Conservation (phyloP, 2,888 invertebrate species). For the Ichneumon xanthorius region DNA sequence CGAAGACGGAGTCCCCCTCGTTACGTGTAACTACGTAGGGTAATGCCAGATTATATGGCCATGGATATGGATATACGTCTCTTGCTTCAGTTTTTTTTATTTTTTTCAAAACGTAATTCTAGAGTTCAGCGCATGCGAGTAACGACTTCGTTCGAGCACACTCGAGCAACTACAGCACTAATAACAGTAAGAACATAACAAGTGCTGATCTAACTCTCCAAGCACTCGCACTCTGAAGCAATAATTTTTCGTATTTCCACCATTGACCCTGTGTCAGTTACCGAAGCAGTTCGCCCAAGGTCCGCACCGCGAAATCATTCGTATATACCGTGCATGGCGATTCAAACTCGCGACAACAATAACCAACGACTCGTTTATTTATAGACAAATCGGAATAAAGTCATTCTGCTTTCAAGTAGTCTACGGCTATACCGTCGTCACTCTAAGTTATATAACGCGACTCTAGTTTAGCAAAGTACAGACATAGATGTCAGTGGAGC, state of each 20-base stretch:
- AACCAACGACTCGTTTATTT: constrained; percentile 2
- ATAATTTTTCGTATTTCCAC: neutral
- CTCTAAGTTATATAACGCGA: no score
- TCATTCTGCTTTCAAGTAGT: neutral
- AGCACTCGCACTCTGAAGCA: neutral
- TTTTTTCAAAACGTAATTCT: neutral
- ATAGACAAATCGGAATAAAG: constrained; percentile 5
- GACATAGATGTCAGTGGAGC: neutral
- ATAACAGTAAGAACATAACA: neutral
- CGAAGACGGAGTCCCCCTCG: neutral
- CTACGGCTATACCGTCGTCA: neutral
- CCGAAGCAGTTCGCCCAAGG: constrained; percentile 29
- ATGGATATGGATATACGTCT: no score
- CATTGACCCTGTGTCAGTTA: constrained; percentile 19
- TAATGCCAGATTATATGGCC: neutral
- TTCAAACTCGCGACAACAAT: neutral
- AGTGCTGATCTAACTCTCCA: neutral
- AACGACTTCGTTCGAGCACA: constrained; percentile 44
- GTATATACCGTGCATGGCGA: no score
- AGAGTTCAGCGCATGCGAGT: constrained; percentile 35
- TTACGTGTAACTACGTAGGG: neutral
- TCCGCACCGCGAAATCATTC: no score
- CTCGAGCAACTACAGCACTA: constrained; percentile 17
- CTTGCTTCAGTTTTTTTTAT: no score
- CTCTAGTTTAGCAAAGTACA: no score